phyloP scores from a whole-genome alignment of 2,797 vertebrate genomes.

The Nothura maculosa region DNA sequence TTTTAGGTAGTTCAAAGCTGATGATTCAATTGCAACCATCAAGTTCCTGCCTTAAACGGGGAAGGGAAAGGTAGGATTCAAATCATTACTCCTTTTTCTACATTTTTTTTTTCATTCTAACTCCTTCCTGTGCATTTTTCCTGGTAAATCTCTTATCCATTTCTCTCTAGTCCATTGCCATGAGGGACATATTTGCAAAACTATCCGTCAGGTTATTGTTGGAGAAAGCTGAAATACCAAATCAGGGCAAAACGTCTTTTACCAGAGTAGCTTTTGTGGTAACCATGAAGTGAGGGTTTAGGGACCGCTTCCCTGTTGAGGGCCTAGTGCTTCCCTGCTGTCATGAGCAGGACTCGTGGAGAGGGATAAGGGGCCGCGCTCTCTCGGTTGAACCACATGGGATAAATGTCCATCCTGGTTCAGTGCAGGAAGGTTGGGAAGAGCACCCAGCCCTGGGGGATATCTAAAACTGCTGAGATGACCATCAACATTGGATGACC shows the following conservation, averaged over 20 bases:
- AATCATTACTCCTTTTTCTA: not conserved
- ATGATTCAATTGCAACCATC: not conserved
- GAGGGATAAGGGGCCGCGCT: not conserved
- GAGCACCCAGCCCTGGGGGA: not conserved
- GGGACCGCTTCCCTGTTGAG: not conserved
- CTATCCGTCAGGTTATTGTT: not conserved
- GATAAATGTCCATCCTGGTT: not conserved
- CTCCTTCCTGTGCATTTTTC: not conserved
- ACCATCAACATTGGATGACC: rapidly evolving
- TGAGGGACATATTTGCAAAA: not conserved
- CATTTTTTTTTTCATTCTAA: not conserved
- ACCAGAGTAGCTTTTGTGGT: not conserved
- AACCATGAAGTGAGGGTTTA: not conserved
- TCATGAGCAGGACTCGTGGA: not conserved
- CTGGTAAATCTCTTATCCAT: not conserved
- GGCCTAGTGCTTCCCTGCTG: not conserved
- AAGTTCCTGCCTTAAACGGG: not conserved
- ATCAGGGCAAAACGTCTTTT: not conserved
- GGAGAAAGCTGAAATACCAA: not conserved
- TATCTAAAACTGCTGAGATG: not conserved
- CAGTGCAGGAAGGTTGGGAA: rapidly evolving
- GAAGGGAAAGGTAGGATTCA: not conserved
- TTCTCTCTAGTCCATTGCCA: not conserved
- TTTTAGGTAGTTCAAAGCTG: not conserved
- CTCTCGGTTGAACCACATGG: not conserved